Evolutionary conservation across 2,797 vertebrate species (phyloP).

Genomic region (Bovichtus variegatus): DNA sequence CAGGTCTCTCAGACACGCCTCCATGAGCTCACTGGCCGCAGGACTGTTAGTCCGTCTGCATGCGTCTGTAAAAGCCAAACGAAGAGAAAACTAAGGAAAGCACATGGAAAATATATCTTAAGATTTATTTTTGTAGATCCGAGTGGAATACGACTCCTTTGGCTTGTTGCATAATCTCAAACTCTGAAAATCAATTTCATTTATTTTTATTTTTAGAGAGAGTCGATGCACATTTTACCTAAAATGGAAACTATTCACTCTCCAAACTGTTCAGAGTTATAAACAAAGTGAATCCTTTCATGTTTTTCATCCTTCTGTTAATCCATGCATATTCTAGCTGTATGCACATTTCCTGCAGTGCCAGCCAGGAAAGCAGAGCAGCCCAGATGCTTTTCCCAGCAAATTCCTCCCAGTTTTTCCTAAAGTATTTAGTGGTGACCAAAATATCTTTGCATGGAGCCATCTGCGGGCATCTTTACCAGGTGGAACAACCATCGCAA

Average conservation of each 20-base stretch:
- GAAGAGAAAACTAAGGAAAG: constrained; percentile 29
- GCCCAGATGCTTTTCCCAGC: constrained; percentile 16
- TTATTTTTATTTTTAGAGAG: not conserved
- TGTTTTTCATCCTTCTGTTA: not conserved
- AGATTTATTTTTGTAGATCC: constrained; percentile 50
- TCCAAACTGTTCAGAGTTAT: not conserved
- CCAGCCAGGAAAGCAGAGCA: constrained; percentile 25
- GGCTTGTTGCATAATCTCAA: constrained; percentile 57
- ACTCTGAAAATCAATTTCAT: constrained; percentile 1
- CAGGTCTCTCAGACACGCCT: constrained; percentile 50
- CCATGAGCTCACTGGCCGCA: constrained; percentile 67
- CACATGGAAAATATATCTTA: constrained; percentile 63
- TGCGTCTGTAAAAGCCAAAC: constrained; percentile 48
- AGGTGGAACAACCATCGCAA: not conserved
- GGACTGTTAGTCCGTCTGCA: constrained; percentile 45
- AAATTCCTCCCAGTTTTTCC: constrained; percentile 25
- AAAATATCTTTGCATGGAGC: not conserved
- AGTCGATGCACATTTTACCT: not conserved
- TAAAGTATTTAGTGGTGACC: not conserved
- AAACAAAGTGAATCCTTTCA: constrained; percentile 2
- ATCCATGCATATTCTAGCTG: not conserved
- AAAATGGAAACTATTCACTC: constrained; percentile 24
- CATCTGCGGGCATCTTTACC: not conserved
- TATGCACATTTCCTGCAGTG: constrained; percentile 19
- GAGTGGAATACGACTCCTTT: constrained; percentile 47